phyloP scores from a whole-genome alignment of 2,888 invertebrate genomes.

The Drosophila lutescens region DNA sequence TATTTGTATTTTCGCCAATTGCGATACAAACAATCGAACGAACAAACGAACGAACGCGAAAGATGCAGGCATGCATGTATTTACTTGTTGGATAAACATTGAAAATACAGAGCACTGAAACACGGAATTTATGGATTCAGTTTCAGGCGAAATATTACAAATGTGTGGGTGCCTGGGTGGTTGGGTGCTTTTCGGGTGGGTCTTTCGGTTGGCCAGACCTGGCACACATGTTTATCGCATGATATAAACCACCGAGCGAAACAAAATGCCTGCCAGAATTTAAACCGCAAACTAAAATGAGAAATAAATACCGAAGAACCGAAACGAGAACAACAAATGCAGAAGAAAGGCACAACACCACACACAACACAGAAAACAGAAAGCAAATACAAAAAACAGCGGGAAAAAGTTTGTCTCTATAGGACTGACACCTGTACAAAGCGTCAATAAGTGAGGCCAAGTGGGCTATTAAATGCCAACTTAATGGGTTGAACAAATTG shows the following conservation, averaged over 20 bases:
- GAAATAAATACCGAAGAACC: conserved; percentile 17
- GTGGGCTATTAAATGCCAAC: conserved; percentile 50
- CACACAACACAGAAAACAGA: background rate
- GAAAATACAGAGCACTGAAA: conserved; percentile 8
- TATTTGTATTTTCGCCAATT: conserved; percentile 12
- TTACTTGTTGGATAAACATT: conserved; percentile 35
- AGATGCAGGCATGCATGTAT: conserved; percentile 42
- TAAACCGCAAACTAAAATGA: conserved; percentile 22
- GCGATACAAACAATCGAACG: conserved; percentile 27
- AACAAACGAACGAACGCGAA: conserved; percentile 24
- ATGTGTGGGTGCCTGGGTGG: conserved; percentile 4
- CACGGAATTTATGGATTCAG: conserved; percentile 39
- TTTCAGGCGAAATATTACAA: conserved; percentile 29
- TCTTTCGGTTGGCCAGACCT: conserved; percentile 18
- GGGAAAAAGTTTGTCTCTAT: conserved; percentile 11
- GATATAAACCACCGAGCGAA: conserved; percentile 29
- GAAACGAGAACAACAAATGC: conserved; percentile 1
- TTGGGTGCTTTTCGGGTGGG: background rate
- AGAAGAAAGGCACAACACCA: conserved; percentile 2
- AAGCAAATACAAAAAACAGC: background rate
- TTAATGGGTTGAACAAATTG: conserved; percentile 41
- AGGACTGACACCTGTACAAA: conserved; percentile 43
- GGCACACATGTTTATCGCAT: conserved; percentile 42
- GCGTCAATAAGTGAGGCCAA: conserved; percentile 45
- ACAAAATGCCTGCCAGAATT: conserved; percentile 33